Evolutionary conservation across 2,797 vertebrate genomes (phyloP), one percentile per base, ranked within the genome.

Genomic region (Manis pentadactyla): DNA sequence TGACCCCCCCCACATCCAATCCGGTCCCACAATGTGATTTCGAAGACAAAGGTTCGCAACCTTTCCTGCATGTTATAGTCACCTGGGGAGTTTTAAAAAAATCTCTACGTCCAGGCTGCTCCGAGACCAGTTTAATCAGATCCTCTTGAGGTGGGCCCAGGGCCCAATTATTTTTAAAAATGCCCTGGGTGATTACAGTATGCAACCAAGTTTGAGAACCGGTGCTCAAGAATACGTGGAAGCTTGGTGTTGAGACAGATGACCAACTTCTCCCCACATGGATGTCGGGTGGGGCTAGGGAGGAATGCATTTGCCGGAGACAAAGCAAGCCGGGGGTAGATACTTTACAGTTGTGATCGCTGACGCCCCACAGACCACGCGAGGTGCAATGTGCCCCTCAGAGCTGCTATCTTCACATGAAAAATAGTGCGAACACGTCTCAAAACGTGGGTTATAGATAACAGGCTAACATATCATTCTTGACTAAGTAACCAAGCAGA

Each of bases 341-440:
- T n/a, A 53, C 29, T 55, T 21, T 11, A 21, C 4, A 23, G 4
- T 12, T 55, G 9, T 69, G 29, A 75, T 19, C 10, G 12, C 9
- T 4, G 10, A 19, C 49, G 21, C 7, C 66, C 18, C 9, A 2
- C 7, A 66, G 53, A 77, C n/a, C 31, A 17, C 0, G 1, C 4
- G 21, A 82, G 68, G 13, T 25, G 18, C 85, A 39, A 8, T 11
- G 11, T 51, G 23, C 3, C 1, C 25, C 34, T 77, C 37, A 15
- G 75, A 42, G 14, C 34, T 17, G 29, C 71, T 39, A 5, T 13
- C 29, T 83, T 83, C 31, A 34, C 53, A 87, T 69, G 53, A 46
- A 42, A 83, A 81, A 71, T 4, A 57, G 29, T 46, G 61, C 18
- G n/a, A 42, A 63, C 12, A 2, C 0, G 0, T 55, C 74, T 61